Evolutionary conservation across 2,888 invertebrate genomes (phyloP).

Genomic region (Lasioglossum zephyrum): DNA sequence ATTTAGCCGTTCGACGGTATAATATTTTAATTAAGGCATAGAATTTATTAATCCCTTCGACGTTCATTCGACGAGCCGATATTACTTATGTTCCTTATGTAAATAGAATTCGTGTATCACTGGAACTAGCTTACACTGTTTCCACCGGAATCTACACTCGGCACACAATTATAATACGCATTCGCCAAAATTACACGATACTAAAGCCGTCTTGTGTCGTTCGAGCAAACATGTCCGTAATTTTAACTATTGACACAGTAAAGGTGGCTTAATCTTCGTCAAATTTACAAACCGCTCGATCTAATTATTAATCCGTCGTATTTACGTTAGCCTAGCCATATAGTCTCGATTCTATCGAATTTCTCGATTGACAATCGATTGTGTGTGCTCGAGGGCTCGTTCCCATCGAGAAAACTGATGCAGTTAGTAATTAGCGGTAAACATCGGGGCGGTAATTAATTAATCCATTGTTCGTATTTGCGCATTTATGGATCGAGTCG

Average conservation of each 20-base stretch:
- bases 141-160: not conserved
- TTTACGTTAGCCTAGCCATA: constrained; percentile 26
- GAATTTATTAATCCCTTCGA: not conserved
- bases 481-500: constrained; percentile 67
- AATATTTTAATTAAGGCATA: not conserved
- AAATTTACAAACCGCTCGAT: constrained; percentile 54
- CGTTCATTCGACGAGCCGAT: not conserved
- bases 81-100: constrained; percentile 4
- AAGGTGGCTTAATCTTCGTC: constrained; percentile 42
- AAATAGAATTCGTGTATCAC: not conserved
- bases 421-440: constrained; percentile 56
- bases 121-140: constrained; percentile 6
- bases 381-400: not conserved
- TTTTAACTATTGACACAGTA: constrained; percentile 29
- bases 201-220: not conserved
- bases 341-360: constrained; percentile 28
- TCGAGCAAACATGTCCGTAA: constrained; percentile 22
- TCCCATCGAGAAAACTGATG: constrained; percentile 26
- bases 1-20: not conserved
- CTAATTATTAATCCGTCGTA: constrained; percentile 47
- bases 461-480: constrained; percentile 70
- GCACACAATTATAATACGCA: constrained; percentile 11
- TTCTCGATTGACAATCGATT: constrained; percentile 40
- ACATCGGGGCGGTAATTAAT: constrained; percentile 74
- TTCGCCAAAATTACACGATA: constrained; percentile 1